These are phyloP conservation scores for Isaurus tuberculatus DNA, from an alignment of 92 coral and sea anemone species.

Conservation along the genomic window DNA sequence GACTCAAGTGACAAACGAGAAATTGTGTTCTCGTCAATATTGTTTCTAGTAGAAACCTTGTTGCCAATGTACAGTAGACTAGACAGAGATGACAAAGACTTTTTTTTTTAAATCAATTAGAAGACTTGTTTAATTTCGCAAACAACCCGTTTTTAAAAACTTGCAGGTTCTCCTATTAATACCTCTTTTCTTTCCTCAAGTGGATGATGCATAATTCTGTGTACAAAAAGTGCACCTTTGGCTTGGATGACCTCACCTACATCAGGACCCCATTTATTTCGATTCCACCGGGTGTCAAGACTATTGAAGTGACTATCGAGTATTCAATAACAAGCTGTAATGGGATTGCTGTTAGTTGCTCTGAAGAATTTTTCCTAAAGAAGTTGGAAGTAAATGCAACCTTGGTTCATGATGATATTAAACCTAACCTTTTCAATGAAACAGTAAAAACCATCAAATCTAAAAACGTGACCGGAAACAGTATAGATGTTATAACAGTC, in stretches of 20 bases:
- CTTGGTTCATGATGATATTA: no score
- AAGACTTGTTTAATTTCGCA: no score
- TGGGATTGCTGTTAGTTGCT: neutral
- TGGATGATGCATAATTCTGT: neutral
- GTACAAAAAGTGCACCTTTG: neutral
- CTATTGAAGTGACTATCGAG: neutral
- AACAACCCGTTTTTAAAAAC: no score
- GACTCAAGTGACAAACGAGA: no score
- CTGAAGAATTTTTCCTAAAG: constrained; percentile 4
- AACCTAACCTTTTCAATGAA: neutral
- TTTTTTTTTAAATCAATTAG: no score
- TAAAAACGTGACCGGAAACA: neutral
- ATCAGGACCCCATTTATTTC: neutral
- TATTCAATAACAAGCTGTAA: neutral
- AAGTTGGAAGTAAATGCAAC: neutral
- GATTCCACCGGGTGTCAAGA: neutral
- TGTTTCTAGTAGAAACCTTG: no score
- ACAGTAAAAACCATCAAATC: neutral
- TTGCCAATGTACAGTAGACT: no score
- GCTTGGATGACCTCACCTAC: neutral
- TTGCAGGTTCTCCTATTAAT: no score
- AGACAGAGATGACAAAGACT: no score
- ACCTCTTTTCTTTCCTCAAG: neutral
- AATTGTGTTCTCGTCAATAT: no score
- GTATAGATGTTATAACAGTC: neutral